A percentile compares a stretch with the other conserved stretches of the same genome.
Conservation (phyloP, 1,140 invertebrate species). For the Drosophila mojavensis region DNA sequence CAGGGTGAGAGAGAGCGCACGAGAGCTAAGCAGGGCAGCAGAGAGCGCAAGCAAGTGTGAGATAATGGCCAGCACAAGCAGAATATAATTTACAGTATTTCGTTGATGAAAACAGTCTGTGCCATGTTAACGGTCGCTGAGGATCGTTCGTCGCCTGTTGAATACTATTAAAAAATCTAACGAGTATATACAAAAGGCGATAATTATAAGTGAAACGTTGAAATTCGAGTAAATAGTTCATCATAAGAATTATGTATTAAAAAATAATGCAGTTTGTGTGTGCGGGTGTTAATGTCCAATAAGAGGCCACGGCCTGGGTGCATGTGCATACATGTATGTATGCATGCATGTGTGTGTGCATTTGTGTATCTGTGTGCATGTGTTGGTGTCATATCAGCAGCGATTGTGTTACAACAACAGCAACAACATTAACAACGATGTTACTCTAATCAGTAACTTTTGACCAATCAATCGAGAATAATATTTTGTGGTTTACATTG, state of each 20-base stretch:
- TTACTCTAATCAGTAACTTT: conserved; percentile 56
- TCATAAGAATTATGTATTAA: conserved; percentile 28
- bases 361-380: conserved; percentile 16
- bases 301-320: conserved; percentile 18
- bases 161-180: background rate
- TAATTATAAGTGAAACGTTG: conserved; percentile 16
- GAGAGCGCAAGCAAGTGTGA: background rate
- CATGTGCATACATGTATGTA: conserved; percentile 7
- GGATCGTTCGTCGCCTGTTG: conserved; percentile 42
- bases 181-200: conserved; percentile 22
- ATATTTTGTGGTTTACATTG: conserved; percentile 48
- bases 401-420: conserved; percentile 33
- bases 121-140: conserved; percentile 47
- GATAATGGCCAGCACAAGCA: conserved; percentile 45
- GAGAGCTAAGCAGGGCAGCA: conserved; percentile 1
- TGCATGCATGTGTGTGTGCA: conserved; percentile 6
- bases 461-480: conserved; percentile 51
- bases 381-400: conserved; percentile 56
- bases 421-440: background rate
- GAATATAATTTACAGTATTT: conserved; percentile 59
- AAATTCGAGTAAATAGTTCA: conserved; percentile 30
- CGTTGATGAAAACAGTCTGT: conserved; percentile 46
- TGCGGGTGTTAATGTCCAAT: conserved; percentile 17
- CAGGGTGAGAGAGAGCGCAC: background rate
- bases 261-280: conserved; percentile 59